Percentiles rank a stretch among this genome's conserved stretches.
phyloP scores from a whole-genome alignment of 1,140 invertebrate species.

The Pseudomyrmex flavicornis region DNA sequence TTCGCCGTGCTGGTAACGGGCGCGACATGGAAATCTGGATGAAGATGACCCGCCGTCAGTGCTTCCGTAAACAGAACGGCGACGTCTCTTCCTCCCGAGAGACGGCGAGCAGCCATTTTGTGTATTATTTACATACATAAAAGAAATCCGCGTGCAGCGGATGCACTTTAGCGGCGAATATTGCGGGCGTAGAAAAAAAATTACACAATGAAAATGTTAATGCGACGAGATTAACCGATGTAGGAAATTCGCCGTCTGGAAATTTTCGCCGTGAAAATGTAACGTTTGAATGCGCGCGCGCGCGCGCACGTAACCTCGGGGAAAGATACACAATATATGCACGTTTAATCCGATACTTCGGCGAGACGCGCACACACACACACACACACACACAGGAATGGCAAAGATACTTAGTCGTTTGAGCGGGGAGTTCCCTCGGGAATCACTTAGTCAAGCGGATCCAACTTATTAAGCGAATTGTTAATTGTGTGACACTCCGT shows the following conservation, averaged over 20 bases:
- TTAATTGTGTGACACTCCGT: conserved; percentile 75
- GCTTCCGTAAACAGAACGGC: conserved; percentile 14
- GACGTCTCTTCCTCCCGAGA: no score
- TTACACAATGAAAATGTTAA: conserved; percentile 21
- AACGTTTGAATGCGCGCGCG: not conserved
- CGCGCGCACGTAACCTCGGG: no score
- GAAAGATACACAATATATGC: no score
- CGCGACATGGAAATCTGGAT: conserved; percentile 64
- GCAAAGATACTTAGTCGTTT: not conserved
- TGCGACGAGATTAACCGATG: not conserved
- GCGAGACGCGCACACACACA: no score
- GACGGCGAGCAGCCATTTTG: no score
- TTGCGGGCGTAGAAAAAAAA: conserved; percentile 6
- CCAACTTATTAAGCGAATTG: conserved; percentile 67
- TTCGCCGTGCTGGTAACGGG: conserved; percentile 41
- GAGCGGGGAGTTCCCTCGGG: not conserved
- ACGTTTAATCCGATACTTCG: not conserved
- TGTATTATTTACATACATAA: no score
- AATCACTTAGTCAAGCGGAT: conserved; percentile 23
- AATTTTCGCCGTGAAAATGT: not conserved
- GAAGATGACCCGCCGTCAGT: conserved; percentile 47
- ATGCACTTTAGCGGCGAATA: not conserved
- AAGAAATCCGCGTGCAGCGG: no score
- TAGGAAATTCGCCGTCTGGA: conserved; percentile 12
- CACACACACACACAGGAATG: not conserved